These are phyloP conservation scores for Pseudeuparius sepicola DNA, from an alignment of 2,888 invertebrate genomes.

Conservation along the genomic window DNA sequence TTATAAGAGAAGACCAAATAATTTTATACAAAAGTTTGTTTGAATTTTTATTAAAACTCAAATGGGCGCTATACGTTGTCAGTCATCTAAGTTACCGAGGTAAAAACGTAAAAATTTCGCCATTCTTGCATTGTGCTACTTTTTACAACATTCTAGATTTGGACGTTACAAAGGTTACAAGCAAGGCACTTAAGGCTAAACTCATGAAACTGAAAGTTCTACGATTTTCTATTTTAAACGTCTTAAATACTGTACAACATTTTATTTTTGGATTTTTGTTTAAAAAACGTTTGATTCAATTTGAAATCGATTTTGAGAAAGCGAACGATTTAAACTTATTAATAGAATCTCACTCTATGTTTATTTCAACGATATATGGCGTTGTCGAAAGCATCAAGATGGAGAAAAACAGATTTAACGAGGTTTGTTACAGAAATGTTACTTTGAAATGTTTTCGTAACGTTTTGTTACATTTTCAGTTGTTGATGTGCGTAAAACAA, in stretches of 20 bases:
- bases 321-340: slow-evolving; percentile 33
- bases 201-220: slow-evolving; percentile 28
- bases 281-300: slow-evolving; percentile 27
- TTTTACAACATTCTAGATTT: slow-evolving; percentile 26
- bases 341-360: slow-evolving; percentile 31
- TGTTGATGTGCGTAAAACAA: slow-evolving; percentile 30
- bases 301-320: slow-evolving; percentile 33
- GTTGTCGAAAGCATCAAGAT: slow-evolving; percentile 23
- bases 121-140: neutral
- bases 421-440: no score
- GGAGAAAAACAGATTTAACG: slow-evolving; percentile 26
- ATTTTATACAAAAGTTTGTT: slow-evolving; percentile 33
- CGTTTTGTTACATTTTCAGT: slow-evolving; percentile 32
- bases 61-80: slow-evolving; percentile 36
- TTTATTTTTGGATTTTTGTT: slow-evolving; percentile 34
- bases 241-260: slow-evolving; percentile 34
- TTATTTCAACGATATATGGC: slow-evolving; percentile 29
- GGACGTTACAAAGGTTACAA: slow-evolving; percentile 22
- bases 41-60: slow-evolving; percentile 34
- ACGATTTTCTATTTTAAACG: slow-evolving; percentile 32
- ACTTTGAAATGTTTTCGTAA: no score
- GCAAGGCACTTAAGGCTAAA: slow-evolving; percentile 18
- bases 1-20: slow-evolving; percentile 32
- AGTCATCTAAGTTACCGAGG: slow-evolving; percentile 33
- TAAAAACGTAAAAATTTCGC: slow-evolving; percentile 16